Evolutionary conservation across 2,888 invertebrate species (phyloP), one percentile per base, ranked within the genome.

Genomic region (Papilio elwesi): DNA sequence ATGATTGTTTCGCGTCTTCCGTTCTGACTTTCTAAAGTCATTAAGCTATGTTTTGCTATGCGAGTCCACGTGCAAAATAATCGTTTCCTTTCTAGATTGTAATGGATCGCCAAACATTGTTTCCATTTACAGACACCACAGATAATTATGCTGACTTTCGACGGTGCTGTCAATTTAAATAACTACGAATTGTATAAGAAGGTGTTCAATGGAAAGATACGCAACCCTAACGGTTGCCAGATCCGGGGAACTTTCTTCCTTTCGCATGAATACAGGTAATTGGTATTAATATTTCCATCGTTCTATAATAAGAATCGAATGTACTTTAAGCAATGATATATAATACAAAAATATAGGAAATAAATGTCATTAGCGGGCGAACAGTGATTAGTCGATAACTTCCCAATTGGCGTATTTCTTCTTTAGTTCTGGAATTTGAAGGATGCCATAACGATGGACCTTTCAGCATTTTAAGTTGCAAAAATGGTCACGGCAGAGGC

Each of bases 181-280:
- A 98, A 98, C 91, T 98, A 95, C 87, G 97, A 97, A 76, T 96
- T 97, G 82, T 98, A 98, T 91, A 96, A 95, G 87, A 97, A 97
- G 90, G 97, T 98, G 71, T 97, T 98, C 87, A 95, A 95, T 83
- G 95, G 95, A 74, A 96, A 96, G 85, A 94, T 97, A 78, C 95
- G 96, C 83, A 98, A 98, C 92, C 97, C 98, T 63, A 98, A 99
- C 86, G 97, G 97, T 15, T 98, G 98, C 83, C 95, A 96, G 15
- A 96, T 98, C 78, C 96, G 95, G 78, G 98, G 98, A 75, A 99
- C 99, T 6, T 99, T 98, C 94, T 99, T 98, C 94, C 95, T 98
- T 77, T 97, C 98, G 8, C 99, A 99, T 87, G 96, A 96, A 86
- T 96, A 96, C 93, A 95, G 95, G 95, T 95, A 89, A 91, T 43